These are phyloP conservation scores for Limosa lapponica DNA, from an alignment of 2,797 vertebrate species.

Conservation along the genomic window DNA sequence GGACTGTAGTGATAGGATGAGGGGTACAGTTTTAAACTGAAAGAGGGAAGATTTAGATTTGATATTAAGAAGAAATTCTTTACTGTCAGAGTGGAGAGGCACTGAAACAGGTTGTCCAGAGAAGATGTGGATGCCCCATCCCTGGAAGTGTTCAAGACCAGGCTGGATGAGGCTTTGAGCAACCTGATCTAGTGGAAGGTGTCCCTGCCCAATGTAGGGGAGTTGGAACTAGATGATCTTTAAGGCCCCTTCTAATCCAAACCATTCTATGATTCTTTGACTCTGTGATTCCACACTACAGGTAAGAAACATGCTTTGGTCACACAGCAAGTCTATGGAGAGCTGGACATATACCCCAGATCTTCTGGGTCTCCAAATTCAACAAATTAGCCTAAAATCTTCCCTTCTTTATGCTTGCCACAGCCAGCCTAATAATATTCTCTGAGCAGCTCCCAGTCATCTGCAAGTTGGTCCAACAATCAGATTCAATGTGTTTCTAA, in stretches of 20 bases:
- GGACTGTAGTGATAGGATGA: neutral
- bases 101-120: neutral
- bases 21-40: neutral
- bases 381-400: neutral
- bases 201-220: neutral
- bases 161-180: neutral
- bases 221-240: neutral
- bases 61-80: neutral
- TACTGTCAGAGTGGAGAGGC: neutral
- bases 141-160: neutral
- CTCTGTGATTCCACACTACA: neutral
- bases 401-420: neutral
- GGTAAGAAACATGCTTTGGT: neutral
- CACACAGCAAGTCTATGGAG: neutral
- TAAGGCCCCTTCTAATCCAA: neutral
- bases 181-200: fast-evolving
- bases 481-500: neutral
- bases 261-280: neutral
- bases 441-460: neutral
- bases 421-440: neutral
- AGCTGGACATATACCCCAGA: neutral
- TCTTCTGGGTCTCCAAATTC: neutral
- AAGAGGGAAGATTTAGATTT: neutral
- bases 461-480: neutral
- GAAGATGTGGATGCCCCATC: neutral